A percentile compares a stretch with the other conserved stretches of the same genome.
Conservation (phyloP, 2,888 invertebrate genomes). For the Tetranychus piercei region DNA sequence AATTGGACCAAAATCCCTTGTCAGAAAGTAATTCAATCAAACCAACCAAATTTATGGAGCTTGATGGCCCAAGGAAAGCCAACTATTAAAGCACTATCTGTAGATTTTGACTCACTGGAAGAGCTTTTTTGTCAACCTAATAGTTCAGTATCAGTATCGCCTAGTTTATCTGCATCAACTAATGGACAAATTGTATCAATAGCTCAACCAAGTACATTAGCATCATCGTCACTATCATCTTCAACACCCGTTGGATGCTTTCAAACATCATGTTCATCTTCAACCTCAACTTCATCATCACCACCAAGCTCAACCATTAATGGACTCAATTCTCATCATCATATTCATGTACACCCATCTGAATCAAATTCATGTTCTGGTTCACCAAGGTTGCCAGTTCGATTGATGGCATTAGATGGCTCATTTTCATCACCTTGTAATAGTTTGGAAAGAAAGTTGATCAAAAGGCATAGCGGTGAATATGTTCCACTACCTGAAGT, state of each 20-base stretch:
- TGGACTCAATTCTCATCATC: not conserved
- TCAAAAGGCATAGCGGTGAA: conserved; percentile 3
- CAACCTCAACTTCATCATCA: not conserved
- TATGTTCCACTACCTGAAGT: not conserved
- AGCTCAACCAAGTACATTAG: not conserved
- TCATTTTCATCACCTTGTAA: conserved; percentile 12
- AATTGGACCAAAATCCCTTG: conserved; percentile 95
- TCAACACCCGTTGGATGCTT: not conserved
- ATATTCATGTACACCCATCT: not conserved
- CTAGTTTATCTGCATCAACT: conserved; percentile 39
- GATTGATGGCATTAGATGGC: not conserved
- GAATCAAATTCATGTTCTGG: conserved; percentile 20
- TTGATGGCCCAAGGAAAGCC: conserved; percentile 2
- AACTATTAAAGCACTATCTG: conserved; percentile 38
- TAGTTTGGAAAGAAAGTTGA: conserved; percentile 9
- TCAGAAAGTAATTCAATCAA: conserved; percentile 45
- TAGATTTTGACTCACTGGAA: conserved; percentile 86
- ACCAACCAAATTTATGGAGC: conserved; percentile 28
- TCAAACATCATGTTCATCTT: not conserved
- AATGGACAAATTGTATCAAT: not conserved
- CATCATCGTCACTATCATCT: not conserved
- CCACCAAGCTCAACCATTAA: not conserved
- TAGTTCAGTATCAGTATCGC: not conserved
- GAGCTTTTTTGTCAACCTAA: conserved; percentile 67
- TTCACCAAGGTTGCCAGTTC: conserved; percentile 17